A percentile compares a stretch with the other conserved stretches of the same genome.
Evolutionary conservation across 2,888 invertebrate genomes (phyloP).

Genomic region (Glaucopsyche alexis): DNA sequence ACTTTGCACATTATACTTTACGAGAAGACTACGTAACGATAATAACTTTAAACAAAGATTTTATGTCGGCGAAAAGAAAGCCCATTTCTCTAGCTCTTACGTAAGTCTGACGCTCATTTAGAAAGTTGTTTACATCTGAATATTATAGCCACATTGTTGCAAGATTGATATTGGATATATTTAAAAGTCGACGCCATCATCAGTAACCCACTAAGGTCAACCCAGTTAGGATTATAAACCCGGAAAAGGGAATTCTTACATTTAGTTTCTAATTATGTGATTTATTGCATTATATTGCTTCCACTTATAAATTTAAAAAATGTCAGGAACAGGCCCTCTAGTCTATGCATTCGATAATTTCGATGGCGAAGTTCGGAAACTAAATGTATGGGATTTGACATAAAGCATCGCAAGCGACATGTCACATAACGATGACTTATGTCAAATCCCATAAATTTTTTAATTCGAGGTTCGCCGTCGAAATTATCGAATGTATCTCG

Average conservation of each 20-base stretch:
- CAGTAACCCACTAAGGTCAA: background rate
- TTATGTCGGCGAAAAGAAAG: constrained; percentile 23
- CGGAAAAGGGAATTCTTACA: background rate
- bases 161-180: constrained; percentile 2
- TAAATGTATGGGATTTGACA: too few species aligned
- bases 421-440: too few species aligned
- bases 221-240: background rate
- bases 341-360: too few species aligned
- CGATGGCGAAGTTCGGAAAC: too few species aligned
- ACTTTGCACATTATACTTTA: background rate
- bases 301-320: background rate
- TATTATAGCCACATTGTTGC: constrained; percentile 3
- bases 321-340: background rate
- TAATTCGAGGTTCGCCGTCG: too few species aligned
- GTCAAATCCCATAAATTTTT: too few species aligned
- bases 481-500: too few species aligned
- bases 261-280: background rate
- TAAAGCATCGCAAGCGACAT: too few species aligned
- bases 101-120: constrained; percentile 9
- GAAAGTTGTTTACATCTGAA: constrained; percentile 25
- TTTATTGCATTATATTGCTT: too few species aligned
- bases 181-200: background rate
- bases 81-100: constrained; percentile 23
- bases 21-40: constrained; percentile 16
- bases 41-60: constrained; percentile 16